Base-by-base conservation (phyloP, 2,113 vertebrate species). In the Piaya cayana region DNA sequence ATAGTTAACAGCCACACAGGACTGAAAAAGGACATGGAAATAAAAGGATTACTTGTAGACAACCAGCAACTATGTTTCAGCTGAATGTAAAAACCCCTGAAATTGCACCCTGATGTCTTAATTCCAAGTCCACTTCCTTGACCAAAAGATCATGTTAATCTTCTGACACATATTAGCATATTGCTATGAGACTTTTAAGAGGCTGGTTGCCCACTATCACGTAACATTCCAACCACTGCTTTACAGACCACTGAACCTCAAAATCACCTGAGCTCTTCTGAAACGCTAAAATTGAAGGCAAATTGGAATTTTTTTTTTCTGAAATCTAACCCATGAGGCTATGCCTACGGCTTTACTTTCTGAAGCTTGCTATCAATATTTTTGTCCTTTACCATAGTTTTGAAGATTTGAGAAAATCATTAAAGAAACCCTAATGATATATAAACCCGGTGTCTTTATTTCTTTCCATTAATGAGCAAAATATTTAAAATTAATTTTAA, bases 391-490 rank as follows among this genome's bases (percentile, higher is more conserved):
- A 25, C 1, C 1, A 32, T 12, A 4, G n/a, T 75, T 53, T 13
- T 55, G 81, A 94, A 91, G 56, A 78, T 84, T 63, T 86, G 67
- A 94, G 42, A 76, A 94, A 95, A 96, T 82, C 23, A 75, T 77
- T 58, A 90, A 69, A 63, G 65, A 39, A 93, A 86, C 7, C 16
- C 47, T 56, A 39, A 69, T 14, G 25, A 10, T 74, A 27, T 68
- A 75, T 76, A 72, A 52, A 89, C 21, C 5, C 17, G 15, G 2
- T 43, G 17, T 82, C 25, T 78, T 56, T 76, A 58, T 30, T 69
- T 92, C 58, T 85, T 56, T 77, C 42, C 30, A 72, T 93, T 95
- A 93, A 90, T 50, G 37, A 91, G 47, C 49, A 95, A 95, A 74
- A 30, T 64, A 8, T 22, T 49, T 94, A 58, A 45, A 71, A 72